phyloP scores from a whole-genome alignment of 2,113 vertebrate species.

The Neotoma lepida region DNA sequence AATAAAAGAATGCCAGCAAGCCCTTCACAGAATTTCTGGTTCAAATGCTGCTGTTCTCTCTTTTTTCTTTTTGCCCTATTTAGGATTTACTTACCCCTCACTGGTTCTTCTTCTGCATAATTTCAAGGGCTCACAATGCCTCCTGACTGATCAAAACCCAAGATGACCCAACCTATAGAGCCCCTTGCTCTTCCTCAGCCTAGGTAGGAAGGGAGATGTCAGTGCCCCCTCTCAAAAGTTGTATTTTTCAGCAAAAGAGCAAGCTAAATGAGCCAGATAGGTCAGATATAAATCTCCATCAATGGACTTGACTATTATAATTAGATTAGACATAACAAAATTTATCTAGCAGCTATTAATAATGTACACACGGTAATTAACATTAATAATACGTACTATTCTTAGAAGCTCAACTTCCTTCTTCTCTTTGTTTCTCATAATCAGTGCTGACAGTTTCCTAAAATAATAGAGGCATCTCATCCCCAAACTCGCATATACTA shows the following conservation, averaged over 20 bases:
- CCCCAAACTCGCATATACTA: background rate
- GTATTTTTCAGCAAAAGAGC: slow-evolving; percentile 41
- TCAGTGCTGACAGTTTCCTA: slow-evolving; percentile 50
- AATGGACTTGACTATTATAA: slow-evolving; percentile 69
- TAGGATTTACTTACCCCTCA: background rate
- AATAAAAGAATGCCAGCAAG: background rate
- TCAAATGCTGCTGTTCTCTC: background rate
- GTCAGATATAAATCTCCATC: slow-evolving; percentile 48
- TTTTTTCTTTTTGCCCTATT: background rate
- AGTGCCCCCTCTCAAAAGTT: slow-evolving; percentile 1
- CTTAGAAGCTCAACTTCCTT: slow-evolving; percentile 47
- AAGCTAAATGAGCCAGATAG: slow-evolving; percentile 53
- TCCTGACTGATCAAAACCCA: background rate
- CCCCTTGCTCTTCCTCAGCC: background rate
- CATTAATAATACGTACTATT: slow-evolving; percentile 74
- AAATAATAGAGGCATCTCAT: background rate
- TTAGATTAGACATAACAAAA: slow-evolving; percentile 71
- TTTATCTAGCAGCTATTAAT: slow-evolving; percentile 71
- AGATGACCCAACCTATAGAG: background rate
- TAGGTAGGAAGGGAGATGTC: background rate
- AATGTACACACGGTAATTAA: slow-evolving; percentile 67
- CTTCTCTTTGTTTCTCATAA: slow-evolving; percentile 58
- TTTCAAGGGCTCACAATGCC: background rate
- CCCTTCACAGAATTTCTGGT: background rate
- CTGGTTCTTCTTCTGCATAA: background rate